A percentile compares a stretch with the other conserved stretches of the same genome.
phyloP scores from a whole-genome alignment of 2,888 invertebrate species.

The Napeogenes sylphis region DNA sequence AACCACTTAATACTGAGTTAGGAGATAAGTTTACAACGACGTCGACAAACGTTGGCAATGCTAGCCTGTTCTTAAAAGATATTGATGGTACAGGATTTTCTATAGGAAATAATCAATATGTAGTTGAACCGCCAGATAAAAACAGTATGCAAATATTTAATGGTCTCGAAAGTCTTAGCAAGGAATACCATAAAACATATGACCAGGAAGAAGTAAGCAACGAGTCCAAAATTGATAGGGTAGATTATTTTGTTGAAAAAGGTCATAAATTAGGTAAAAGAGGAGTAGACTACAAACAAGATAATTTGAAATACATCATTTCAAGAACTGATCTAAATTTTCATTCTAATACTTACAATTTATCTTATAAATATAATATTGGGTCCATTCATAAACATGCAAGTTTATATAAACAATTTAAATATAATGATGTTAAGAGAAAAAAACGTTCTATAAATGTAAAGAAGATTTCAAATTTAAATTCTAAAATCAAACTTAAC shows the following conservation, averaged over 20 bases:
- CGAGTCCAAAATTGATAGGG: constrained; percentile 24
- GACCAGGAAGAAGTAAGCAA: constrained; percentile 33
- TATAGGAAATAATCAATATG: constrained; percentile 62
- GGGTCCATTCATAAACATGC: too few species aligned
- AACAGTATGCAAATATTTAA: constrained; percentile 59
- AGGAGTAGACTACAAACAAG: constrained; percentile 9
- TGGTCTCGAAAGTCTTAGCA: constrained; percentile 55
- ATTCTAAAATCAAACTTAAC: constrained; percentile 48
- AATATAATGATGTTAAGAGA: constrained; percentile 41
- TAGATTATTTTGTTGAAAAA: constrained; percentile 23
- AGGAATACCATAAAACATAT: constrained; percentile 52
- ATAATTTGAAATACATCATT: constrained; percentile 28
- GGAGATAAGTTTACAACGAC: constrained; percentile 35
- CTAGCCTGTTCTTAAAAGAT: constrained; percentile 56
- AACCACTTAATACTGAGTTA: constrained; percentile 48
- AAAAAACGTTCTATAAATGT: constrained; percentile 48
- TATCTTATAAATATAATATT: too few species aligned
- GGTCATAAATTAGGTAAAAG: constrained; percentile 29
- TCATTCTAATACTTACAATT: too few species aligned
- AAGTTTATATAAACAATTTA: too few species aligned
- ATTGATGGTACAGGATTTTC: constrained; percentile 63
- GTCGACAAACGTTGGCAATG: constrained; percentile 44
- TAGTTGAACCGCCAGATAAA: constrained; percentile 56
- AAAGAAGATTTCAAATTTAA: constrained; percentile 47
- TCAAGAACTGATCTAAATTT: neutral